Evolutionary conservation across 1,140 invertebrate species (phyloP).

Genomic region (Sesamia nonagrioides): DNA sequence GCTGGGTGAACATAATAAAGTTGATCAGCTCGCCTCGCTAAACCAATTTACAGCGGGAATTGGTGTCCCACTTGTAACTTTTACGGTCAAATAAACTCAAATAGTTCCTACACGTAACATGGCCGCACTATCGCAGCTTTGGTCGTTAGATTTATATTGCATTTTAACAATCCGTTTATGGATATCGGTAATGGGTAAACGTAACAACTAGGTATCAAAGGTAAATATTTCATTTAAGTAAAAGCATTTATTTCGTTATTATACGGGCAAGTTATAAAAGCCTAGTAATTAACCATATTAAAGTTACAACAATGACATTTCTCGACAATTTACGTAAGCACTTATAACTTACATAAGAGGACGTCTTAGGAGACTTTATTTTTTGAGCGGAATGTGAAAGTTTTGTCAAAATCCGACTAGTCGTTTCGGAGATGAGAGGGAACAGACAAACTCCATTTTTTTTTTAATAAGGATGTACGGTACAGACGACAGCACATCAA

Average conservation of each 20-base stretch:
- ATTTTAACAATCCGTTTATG: conserved; percentile 39
- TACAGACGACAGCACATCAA: too few species aligned
- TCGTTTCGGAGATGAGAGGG: too few species aligned
- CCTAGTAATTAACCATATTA: too few species aligned
- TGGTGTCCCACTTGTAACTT: conserved; percentile 65
- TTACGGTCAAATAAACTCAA: conserved; percentile 72
- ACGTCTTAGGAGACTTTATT: too few species aligned
- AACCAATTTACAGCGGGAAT: conserved; percentile 71
- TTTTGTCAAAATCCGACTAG: too few species aligned
- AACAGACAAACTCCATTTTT: too few species aligned
- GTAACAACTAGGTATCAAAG: not conserved
- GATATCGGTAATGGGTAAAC: not conserved
- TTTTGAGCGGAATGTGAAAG: too few species aligned
- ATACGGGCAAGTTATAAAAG: not conserved
- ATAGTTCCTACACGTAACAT: conserved; percentile 47
- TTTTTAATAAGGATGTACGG: too few species aligned
- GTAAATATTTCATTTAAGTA: not conserved
- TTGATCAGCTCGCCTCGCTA: conserved; percentile 52
- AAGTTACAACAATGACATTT: not conserved
- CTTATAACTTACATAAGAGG: too few species aligned
- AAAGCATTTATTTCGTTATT: not conserved
- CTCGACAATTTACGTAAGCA: not conserved
- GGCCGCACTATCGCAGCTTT: conserved; percentile 23
- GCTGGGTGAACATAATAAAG: conserved; percentile 34
- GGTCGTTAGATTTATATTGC: conserved; percentile 43